Conservation (phyloP, 2,797 vertebrate species). For the Carduelis carduelis region DNA sequence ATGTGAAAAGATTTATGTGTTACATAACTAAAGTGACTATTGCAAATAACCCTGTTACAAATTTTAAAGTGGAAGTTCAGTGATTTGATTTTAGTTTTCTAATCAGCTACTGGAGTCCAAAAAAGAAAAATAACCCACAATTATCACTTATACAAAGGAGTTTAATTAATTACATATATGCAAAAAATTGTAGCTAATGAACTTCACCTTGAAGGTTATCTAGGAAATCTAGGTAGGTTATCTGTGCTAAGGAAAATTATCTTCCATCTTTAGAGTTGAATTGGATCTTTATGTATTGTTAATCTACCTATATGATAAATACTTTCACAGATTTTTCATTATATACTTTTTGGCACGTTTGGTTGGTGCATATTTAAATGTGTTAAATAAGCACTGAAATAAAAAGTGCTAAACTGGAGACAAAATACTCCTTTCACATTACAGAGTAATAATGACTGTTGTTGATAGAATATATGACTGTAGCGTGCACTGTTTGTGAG, state of each 20-base stretch:
- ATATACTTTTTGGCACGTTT: not conserved
- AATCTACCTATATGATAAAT: not conserved
- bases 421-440: slow-evolving; percentile 9
- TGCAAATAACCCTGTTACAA: not conserved
- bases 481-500: not conserved
- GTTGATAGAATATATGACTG: not conserved
- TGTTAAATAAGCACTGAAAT: slow-evolving; percentile 15
- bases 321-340: not conserved
- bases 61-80: not conserved
- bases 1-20: not conserved
- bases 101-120: not conserved
- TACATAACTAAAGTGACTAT: not conserved
- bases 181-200: not conserved
- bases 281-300: not conserved
- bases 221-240: not conserved
- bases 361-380: slow-evolving; percentile 13
- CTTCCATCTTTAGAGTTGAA: not conserved
- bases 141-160: not conserved
- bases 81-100: not conserved
- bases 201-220: not conserved
- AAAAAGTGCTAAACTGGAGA: not conserved
- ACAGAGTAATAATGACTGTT: not conserved
- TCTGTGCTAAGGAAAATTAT: not conserved
- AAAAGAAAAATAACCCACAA: not conserved
- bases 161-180: not conserved